phyloP scores from a whole-genome alignment of 2,888 invertebrate species.

The Sipha maydis region DNA sequence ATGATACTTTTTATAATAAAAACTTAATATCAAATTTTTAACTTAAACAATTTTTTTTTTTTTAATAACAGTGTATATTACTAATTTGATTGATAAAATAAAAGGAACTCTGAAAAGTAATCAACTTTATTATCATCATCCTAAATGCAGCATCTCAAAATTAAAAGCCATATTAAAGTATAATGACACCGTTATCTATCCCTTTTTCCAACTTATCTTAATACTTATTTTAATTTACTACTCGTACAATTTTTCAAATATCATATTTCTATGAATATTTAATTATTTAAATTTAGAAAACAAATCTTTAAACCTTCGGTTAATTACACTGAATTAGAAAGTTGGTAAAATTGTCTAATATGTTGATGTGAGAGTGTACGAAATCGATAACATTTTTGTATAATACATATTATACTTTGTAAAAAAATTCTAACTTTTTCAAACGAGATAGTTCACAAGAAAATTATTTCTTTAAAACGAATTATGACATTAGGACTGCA shows the following conservation, averaged over 20 bases:
- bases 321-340: background rate
- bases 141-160: background rate
- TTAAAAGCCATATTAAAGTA: background rate
- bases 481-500: constrained; percentile 15
- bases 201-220: no score
- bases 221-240: background rate
- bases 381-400: constrained; percentile 25
- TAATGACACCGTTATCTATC: background rate
- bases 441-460: background rate
- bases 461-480: constrained; percentile 21
- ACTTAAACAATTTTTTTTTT: background rate
- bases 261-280: background rate
- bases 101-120: background rate
- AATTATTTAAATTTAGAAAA: background rate
- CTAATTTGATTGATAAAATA: background rate
- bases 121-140: background rate
- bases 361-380: background rate
- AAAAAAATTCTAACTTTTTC: no score
- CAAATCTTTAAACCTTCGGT: background rate
- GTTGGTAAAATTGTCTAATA: background rate
- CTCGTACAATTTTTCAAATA: background rate
- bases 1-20: background rate
- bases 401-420: background rate
- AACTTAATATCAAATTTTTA: background rate
- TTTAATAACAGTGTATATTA: background rate